Conservation (phyloP, 2,888 invertebrate genomes). For the Isotomurus palustris region DNA sequence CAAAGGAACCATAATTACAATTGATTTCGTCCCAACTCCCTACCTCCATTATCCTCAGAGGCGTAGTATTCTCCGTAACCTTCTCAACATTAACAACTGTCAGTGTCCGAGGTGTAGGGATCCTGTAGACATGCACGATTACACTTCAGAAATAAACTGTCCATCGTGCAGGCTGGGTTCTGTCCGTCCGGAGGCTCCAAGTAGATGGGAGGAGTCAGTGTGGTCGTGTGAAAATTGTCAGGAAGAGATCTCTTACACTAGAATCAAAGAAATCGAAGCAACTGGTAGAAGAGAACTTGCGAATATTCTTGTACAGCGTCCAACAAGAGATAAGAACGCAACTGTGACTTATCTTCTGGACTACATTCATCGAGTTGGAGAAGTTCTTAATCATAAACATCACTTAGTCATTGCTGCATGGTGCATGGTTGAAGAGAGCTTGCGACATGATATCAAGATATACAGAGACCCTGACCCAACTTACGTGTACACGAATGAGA, state of each 20-base stretch:
- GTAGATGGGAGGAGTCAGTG: conserved; percentile 35
- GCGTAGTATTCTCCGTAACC: conserved; percentile 23
- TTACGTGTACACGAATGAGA: conserved; percentile 17
- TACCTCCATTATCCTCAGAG: conserved; percentile 35
- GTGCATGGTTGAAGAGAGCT: conserved; percentile 36
- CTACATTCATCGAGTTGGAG: conserved; percentile 24
- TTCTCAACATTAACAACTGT: conserved; percentile 35
- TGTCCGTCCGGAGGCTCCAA: conserved; percentile 32
- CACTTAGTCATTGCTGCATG: conserved; percentile 35
- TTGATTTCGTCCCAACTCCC: conserved; percentile 41
- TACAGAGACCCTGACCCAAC: conserved; percentile 20
- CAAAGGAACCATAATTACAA: conserved; percentile 35
- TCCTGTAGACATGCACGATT: conserved; percentile 25
- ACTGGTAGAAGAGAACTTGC: conserved; percentile 18
- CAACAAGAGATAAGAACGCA: conserved; percentile 4
- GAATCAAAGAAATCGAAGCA: conserved; percentile 16
- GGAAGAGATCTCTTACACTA: conserved; percentile 36
- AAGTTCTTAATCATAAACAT: conserved; percentile 34
- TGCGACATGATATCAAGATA: conserved; percentile 22
- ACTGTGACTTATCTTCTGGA: conserved; percentile 14
- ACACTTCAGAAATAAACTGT: conserved; percentile 33
- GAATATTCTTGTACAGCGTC: not conserved
- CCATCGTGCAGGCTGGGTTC: conserved; percentile 30
- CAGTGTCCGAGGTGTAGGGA: conserved; percentile 30
- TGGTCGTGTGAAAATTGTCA: conserved; percentile 40